phyloP scores from a whole-genome alignment of 2,797 vertebrate species.

The Lutjanus campechanus region DNA sequence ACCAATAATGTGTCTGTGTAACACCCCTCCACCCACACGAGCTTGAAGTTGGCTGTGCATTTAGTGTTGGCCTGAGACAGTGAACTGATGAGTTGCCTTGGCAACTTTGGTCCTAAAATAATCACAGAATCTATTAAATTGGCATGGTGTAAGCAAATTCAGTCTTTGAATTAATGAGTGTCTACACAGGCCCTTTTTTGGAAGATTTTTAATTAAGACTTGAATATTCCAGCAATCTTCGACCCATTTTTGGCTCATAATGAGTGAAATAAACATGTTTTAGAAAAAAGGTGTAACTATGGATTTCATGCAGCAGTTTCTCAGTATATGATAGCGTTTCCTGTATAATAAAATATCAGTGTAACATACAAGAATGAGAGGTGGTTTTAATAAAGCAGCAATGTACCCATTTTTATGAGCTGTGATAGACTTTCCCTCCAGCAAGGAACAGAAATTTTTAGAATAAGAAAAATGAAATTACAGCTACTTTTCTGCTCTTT shows the following conservation, averaged over 20 bases:
- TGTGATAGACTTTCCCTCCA: slow-evolving; percentile 6
- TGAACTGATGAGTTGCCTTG: slow-evolving; percentile 51
- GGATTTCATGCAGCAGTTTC: slow-evolving; percentile 1
- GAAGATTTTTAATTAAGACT: slow-evolving; percentile 32
- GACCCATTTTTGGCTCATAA: slow-evolving; percentile 31
- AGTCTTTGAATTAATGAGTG: slow-evolving; percentile 46
- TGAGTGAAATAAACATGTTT: slow-evolving; percentile 37
- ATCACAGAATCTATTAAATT: slow-evolving; percentile 62
- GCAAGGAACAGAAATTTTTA: slow-evolving; percentile 27
- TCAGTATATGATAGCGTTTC: not conserved
- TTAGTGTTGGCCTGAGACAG: slow-evolving; percentile 43
- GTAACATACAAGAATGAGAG: not conserved
- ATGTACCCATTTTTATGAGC: slow-evolving; percentile 10
- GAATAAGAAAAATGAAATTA: slow-evolving; percentile 25
- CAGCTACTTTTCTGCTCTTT: not conserved
- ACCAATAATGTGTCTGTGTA: slow-evolving; percentile 18
- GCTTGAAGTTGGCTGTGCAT: slow-evolving; percentile 52
- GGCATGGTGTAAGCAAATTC: slow-evolving; percentile 36
- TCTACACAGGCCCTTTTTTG: slow-evolving; percentile 21
- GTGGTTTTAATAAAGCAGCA: slow-evolving; percentile 21
- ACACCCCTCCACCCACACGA: slow-evolving; percentile 32
- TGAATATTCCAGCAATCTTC: slow-evolving; percentile 36
- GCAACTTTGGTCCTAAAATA: slow-evolving; percentile 62
- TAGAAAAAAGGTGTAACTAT: not conserved
- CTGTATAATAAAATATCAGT: slow-evolving; percentile 8